phyloP scores from a whole-genome alignment of 2,797 vertebrate species.

The Propithecus perrieri region DNA sequence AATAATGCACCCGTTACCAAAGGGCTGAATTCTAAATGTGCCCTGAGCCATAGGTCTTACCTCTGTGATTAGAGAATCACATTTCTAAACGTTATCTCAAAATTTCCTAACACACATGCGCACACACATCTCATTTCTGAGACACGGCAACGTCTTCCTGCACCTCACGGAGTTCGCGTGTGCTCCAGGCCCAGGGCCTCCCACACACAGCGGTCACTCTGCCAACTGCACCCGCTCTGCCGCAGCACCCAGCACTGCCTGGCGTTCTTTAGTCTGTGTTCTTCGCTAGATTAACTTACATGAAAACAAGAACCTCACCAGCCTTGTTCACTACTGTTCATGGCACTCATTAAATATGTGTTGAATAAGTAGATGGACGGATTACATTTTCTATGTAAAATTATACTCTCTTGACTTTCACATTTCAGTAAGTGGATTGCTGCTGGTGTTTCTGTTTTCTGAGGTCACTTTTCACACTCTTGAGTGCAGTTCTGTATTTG shows the following conservation, averaged over 20 bases:
- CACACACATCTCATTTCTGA: not conserved
- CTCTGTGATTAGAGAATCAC: not conserved
- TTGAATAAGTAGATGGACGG: too few species aligned
- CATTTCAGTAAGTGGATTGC: not conserved
- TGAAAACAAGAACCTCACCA: not conserved
- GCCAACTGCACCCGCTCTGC: not conserved
- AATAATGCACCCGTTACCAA: not conserved
- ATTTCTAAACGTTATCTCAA: not conserved
- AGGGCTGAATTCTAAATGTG: fast-evolving
- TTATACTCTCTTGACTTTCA: not conserved
- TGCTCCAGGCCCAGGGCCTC: not conserved
- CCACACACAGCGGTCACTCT: too few species aligned
- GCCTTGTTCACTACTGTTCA: not conserved
- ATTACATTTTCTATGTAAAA: not conserved
- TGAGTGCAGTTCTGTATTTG: fast-evolving
- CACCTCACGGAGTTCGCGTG: fast-evolving
- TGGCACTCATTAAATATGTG: fast-evolving
- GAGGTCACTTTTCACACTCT: not conserved
- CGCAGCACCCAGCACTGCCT: not conserved
- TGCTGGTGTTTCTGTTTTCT: not conserved
- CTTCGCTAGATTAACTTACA: not conserved
- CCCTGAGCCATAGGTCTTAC: not conserved
- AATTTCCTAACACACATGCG: not conserved
- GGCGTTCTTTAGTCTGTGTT: not conserved
- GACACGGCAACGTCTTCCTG: fast-evolving